These are phyloP conservation scores for Microctenopoma stevenorrisi DNA, from an alignment of 2,797 vertebrate species.

Conservation along the genomic window DNA sequence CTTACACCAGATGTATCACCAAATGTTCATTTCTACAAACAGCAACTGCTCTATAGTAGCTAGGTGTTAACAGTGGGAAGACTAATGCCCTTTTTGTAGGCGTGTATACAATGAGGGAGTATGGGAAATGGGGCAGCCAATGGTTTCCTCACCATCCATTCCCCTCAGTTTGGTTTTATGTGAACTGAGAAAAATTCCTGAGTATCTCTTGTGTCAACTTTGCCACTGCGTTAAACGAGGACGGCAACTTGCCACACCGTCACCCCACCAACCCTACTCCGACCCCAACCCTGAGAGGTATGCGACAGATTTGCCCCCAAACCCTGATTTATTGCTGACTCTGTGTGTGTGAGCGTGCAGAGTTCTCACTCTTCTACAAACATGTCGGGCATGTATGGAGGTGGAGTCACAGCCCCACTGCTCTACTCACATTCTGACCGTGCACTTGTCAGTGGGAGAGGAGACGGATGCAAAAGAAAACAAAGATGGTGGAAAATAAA, in stretches of 20 bases:
- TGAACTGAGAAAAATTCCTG: slow-evolving; percentile 61
- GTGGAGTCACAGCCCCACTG: neutral
- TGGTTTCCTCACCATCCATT: slow-evolving; percentile 26
- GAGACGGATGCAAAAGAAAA: neutral
- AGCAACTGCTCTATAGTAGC: neutral
- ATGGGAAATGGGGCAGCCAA: slow-evolving; percentile 52
- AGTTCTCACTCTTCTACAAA: slow-evolving; percentile 27
- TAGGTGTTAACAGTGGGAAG: neutral
- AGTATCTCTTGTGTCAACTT: slow-evolving; percentile 64
- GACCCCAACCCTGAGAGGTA: slow-evolving; percentile 44
- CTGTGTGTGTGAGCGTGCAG: slow-evolving; percentile 3
- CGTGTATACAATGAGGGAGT: slow-evolving; percentile 17
- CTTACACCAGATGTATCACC: neutral
- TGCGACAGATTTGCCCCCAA: slow-evolving; percentile 28
- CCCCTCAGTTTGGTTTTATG: slow-evolving; percentile 33
- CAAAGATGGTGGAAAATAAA: slow-evolving; percentile 2
- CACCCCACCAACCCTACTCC: slow-evolving; percentile 1
- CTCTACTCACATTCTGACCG: neutral
- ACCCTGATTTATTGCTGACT: slow-evolving; percentile 27
- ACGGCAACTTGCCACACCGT: slow-evolving; percentile 15
- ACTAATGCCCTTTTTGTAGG: slow-evolving; percentile 3
- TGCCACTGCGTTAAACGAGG: slow-evolving; percentile 54
- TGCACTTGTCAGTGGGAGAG: slow-evolving; percentile 9
- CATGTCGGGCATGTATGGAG: neutral
- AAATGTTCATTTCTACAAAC: neutral